Conservation (phyloP, 1,140 invertebrate genomes). For the Vollenhovia emeryi region DNA sequence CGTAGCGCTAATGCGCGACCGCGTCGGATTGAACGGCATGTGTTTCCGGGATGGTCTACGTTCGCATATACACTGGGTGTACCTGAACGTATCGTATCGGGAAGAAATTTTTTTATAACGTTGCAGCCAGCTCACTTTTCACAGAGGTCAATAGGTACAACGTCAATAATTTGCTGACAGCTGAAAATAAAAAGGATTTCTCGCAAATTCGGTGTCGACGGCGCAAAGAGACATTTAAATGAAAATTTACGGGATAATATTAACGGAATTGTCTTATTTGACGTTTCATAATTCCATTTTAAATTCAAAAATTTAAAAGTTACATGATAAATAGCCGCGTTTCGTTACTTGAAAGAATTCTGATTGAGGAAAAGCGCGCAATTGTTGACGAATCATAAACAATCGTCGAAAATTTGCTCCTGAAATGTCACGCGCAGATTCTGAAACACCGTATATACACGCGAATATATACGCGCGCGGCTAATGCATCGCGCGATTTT, state of each 20-base stretch:
- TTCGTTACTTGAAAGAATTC: too few species aligned
- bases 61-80: background rate
- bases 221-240: background rate
- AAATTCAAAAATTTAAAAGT: background rate
- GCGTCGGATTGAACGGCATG: conserved; percentile 45
- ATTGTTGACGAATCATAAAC: background rate
- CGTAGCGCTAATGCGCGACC: conserved; percentile 58
- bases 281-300: background rate
- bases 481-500: conserved; percentile 61
- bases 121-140: background rate
- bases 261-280: background rate
- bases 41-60: conserved; percentile 26
- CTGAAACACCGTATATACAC: conserved; percentile 4
- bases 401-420: background rate
- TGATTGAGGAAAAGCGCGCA: too few species aligned
- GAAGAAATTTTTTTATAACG: background rate
- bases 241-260: background rate
- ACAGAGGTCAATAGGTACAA: background rate
- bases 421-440: background rate
- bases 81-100: background rate
- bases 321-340: background rate
- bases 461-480: conserved; percentile 20
- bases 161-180: background rate
- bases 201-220: background rate
- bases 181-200: background rate